Evolutionary conservation across 92 coral and sea anemone species (phyloP).

Genomic region (Epizoanthus illoricatus): DNA sequence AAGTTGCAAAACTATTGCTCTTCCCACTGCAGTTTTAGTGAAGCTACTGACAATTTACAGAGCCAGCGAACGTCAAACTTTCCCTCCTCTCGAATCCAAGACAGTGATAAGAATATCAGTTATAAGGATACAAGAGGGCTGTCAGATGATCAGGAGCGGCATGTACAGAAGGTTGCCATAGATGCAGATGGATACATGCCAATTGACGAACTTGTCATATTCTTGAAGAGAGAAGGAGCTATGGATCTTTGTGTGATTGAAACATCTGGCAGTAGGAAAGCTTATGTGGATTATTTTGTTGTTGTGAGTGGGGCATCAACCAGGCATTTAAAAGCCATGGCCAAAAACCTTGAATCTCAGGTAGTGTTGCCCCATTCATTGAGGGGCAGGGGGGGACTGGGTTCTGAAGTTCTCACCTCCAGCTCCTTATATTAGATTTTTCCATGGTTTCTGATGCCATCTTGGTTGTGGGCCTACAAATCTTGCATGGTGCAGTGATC

Average conservation of each 20-base stretch:
- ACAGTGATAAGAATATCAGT: too few species aligned
- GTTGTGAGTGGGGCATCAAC: constrained; percentile 90
- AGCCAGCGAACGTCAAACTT: neutral
- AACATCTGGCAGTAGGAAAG: constrained; percentile 73
- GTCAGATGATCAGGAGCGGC: neutral
- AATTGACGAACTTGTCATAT: constrained; percentile 66
- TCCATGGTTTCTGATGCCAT: too few species aligned
- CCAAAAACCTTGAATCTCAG: constrained; percentile 87
- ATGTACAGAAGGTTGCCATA: constrained; percentile 16
- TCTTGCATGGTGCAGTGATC: too few species aligned
- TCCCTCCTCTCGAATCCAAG: neutral
- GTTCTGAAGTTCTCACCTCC: too few species aligned
- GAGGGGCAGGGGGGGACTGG: neutral
- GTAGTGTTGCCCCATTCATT: constrained; percentile 32
- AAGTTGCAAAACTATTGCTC: neutral
- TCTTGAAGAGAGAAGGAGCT: constrained; percentile 75
- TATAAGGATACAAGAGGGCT: neutral
- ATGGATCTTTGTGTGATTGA: constrained; percentile 82
- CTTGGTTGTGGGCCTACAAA: too few species aligned
- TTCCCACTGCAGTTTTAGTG: neutral
- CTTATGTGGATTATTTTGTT: constrained; percentile 93
- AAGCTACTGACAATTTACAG: constrained; percentile 1
- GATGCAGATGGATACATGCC: constrained; percentile 65
- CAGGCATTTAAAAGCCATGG: constrained; percentile 92
- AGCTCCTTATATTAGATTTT: too few species aligned